These are phyloP conservation scores for Erebia aethiops DNA, from an alignment of 2,888 invertebrate genomes.

Conservation along the genomic window DNA sequence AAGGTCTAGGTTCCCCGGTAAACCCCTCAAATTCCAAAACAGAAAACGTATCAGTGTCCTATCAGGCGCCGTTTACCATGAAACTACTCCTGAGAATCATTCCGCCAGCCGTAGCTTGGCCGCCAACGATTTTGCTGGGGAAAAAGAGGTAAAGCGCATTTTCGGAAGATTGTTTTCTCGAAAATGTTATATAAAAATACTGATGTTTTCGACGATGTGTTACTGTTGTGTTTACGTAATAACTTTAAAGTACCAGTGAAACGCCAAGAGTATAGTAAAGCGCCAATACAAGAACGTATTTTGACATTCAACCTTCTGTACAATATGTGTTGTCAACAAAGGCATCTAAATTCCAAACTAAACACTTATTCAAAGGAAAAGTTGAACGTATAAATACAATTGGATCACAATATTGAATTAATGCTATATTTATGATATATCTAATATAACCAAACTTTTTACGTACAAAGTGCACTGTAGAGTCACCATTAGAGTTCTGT, in stretches of 20 bases:
- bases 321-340: constrained; percentile 69
- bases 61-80: constrained; percentile 83
- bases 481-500: constrained; percentile 15
- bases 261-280: constrained; percentile 54
- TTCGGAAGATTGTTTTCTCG: constrained; percentile 46
- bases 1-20: constrained; percentile 93
- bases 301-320: constrained; percentile 62
- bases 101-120: constrained; percentile 74
- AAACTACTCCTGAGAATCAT: constrained; percentile 72
- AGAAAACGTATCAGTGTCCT: constrained; percentile 93
- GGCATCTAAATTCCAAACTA: constrained; percentile 38
- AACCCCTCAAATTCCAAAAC: constrained; percentile 93
- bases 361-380: constrained; percentile 17
- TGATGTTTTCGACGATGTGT: constrained; percentile 55
- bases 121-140: constrained; percentile 75
- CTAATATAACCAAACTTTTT: constrained; percentile 46
- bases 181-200: constrained; percentile 50
- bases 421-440: constrained; percentile 2
- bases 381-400: constrained; percentile 5
- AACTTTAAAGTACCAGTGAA: constrained; percentile 56
- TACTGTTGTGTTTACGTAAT: constrained; percentile 76
- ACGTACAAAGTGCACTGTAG: constrained; percentile 21
- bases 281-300: constrained; percentile 50
- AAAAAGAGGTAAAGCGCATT: constrained; percentile 75
- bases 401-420: neutral